These are phyloP conservation scores for Amblyteles armatorius DNA, from an alignment of 2,888 invertebrate species.

Conservation along the genomic window DNA sequence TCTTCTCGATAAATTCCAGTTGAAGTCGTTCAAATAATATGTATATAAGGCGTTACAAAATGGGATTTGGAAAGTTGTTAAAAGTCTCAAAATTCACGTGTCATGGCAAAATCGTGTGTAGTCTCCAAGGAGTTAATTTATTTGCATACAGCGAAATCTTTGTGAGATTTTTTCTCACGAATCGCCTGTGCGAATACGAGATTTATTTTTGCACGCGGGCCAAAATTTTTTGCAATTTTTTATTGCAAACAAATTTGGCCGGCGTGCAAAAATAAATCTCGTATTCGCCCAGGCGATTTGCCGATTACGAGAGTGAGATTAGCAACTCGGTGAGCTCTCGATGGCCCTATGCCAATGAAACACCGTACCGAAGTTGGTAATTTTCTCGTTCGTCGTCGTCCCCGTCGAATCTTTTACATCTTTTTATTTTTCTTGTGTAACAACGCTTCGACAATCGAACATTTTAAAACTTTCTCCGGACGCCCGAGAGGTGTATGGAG, in stretches of 20 bases:
- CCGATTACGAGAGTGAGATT: constrained; percentile 45
- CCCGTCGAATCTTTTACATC: neutral
- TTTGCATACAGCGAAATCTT: neutral
- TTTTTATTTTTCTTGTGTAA: constrained; percentile 56
- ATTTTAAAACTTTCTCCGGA: constrained; percentile 64
- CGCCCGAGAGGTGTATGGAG: constrained; percentile 22
- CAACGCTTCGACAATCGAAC: constrained; percentile 58
- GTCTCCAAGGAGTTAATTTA: neutral
- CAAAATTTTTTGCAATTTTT: too few species aligned
- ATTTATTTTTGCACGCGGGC: too few species aligned
- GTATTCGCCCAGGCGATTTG: constrained; percentile 1
- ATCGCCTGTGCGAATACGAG: too few species aligned
- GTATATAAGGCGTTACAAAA: neutral
- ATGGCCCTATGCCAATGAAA: constrained; percentile 59
- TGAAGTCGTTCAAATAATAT: too few species aligned
- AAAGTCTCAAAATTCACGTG: neutral
- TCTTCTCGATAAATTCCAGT: neutral
- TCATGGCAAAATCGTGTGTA: neutral
- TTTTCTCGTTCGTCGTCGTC: constrained; percentile 12
- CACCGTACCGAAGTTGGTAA: constrained; percentile 63
- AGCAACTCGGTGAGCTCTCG: constrained; percentile 20
- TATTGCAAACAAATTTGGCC: constrained; percentile 1
- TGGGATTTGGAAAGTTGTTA: neutral
- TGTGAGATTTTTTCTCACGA: neutral
- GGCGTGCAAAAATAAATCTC: constrained; percentile 2